phyloP scores from a whole-genome alignment of 2,888 invertebrate species.

The Catonia carolina region DNA sequence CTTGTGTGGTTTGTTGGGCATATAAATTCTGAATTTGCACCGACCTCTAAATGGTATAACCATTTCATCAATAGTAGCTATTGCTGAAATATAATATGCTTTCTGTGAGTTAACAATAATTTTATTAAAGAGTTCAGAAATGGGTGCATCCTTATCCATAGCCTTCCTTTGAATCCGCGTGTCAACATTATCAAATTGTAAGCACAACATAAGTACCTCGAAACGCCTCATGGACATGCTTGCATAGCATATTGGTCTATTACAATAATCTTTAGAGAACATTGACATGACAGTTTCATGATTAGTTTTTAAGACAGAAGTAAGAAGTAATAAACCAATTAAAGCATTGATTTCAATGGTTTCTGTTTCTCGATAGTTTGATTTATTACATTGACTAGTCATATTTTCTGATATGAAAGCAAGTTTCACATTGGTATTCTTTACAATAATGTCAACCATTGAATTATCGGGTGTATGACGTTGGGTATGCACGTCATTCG shows the following conservation, averaged over 20 bases:
- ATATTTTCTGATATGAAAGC: background rate
- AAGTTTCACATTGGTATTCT: conserved; percentile 3
- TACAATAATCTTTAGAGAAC: conserved; percentile 19
- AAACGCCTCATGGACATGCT: conserved; percentile 18
- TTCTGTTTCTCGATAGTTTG: conserved; percentile 14
- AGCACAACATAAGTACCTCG: conserved; percentile 9
- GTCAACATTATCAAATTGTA: conserved; percentile 19
- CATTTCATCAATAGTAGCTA: conserved; percentile 20
- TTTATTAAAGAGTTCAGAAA: conserved; percentile 22
- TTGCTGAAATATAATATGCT: conserved; percentile 12
- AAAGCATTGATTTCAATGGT: conserved; percentile 11
- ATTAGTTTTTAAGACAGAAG: background rate
- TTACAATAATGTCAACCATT: background rate
- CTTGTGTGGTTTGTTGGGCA: conserved; percentile 34
- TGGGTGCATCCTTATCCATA: conserved; percentile 22
- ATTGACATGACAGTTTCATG: conserved; percentile 9
- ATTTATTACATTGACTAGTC: background rate
- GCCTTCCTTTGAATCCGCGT: conserved; percentile 12
- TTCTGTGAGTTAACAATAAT: conserved; percentile 22
- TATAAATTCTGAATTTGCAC: conserved; percentile 31
- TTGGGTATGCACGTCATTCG: too few relatives aligned
- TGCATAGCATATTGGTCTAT: conserved; percentile 11
- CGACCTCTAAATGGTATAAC: conserved; percentile 15
- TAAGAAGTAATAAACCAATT: conserved; percentile 13
- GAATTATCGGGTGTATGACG: background rate